A percentile compares a stretch with the other conserved stretches of the same genome.
Conservation (phyloP, 2,797 vertebrate species). For the Nasua narica region DNA sequence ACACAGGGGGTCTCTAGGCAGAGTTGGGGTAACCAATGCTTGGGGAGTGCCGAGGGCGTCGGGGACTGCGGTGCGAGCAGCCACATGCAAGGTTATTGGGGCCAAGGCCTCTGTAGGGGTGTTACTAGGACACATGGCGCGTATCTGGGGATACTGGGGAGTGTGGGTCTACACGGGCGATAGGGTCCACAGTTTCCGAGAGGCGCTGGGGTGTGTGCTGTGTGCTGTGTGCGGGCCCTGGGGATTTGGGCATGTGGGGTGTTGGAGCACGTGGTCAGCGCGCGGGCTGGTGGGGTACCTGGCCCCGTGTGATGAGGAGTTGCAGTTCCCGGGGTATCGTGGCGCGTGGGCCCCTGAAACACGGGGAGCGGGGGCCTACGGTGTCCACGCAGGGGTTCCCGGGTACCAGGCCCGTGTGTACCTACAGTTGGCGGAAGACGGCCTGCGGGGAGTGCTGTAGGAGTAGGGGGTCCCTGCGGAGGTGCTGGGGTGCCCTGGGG, state of each 20-base stretch:
- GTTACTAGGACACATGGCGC: not conserved
- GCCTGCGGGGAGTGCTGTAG: not conserved
- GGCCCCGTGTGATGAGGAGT: not conserved
- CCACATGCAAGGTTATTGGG: not conserved
- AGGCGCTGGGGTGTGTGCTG: not conserved
- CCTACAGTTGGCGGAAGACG: not conserved
- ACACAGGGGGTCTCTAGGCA: not conserved
- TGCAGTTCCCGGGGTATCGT: not conserved
- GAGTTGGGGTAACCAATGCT: not conserved
- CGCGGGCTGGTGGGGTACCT: not conserved
- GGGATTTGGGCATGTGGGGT: not conserved
- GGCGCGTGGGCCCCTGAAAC: not conserved
- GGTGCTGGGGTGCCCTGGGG: not conserved
- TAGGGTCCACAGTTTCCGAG: not conserved
- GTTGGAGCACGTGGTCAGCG: not conserved
- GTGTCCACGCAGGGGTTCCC: not conserved
- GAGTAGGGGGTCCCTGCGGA: not conserved
- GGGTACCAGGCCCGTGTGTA: not conserved
- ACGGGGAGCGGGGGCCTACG: not conserved
- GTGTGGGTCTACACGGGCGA: not conserved
- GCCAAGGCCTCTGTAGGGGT: not conserved
- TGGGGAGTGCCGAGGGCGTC: not conserved
- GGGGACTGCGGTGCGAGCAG: not conserved
- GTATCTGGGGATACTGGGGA: not conserved
- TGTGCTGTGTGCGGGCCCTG: not conserved